These are phyloP conservation scores for Tursiops truncatus DNA, from an alignment of 2,113 vertebrate genomes.

Conservation along the genomic window DNA sequence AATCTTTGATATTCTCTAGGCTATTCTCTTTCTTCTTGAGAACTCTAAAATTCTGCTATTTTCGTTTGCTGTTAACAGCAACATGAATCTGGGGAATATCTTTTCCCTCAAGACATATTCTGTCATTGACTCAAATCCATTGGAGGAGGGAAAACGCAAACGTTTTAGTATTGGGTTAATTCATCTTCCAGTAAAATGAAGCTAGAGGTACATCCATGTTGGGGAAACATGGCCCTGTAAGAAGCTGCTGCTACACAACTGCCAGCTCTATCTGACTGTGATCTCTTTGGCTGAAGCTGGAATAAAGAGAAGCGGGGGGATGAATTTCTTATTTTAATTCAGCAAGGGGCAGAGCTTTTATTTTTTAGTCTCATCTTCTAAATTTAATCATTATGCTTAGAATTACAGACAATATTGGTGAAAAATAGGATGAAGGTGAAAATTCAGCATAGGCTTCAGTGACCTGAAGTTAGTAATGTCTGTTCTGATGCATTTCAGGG, in stretches of 20 bases:
- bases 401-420: neutral
- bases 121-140: neutral
- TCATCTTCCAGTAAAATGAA: neutral
- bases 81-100: neutral
- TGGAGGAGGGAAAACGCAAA: neutral
- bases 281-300: neutral
- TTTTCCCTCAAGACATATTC: neutral
- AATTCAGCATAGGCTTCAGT: neutral
- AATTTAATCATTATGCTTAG: neutral
- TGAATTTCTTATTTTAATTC: neutral
- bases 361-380: neutral
- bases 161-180: neutral
- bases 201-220: fast-evolving
- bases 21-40: neutral
- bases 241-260: no score
- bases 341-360: neutral
- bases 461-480: neutral
- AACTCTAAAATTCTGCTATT: neutral
- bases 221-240: fast-evolving
- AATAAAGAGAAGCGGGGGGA: neutral
- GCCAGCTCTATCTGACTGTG: neutral
- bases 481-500: neutral
- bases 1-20: neutral
- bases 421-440: neutral
- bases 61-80: neutral